Percentiles rank a stretch among this genome's conserved stretches.
These are phyloP conservation scores for Anthopleura xanthogrammica DNA, from an alignment of 92 coral and sea anemone species.

Conservation along the genomic window DNA sequence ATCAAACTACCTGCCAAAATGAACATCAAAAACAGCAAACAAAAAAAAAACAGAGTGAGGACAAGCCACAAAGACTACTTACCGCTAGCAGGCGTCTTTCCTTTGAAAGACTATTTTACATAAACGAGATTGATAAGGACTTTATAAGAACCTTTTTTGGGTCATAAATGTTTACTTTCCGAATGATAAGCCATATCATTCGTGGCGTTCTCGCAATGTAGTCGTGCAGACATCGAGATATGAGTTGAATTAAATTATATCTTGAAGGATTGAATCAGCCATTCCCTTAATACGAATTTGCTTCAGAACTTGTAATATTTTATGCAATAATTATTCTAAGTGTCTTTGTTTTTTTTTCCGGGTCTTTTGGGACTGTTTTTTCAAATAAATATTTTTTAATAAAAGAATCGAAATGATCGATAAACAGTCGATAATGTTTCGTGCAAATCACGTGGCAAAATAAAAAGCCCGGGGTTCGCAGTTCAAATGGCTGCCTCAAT, in stretches of 20 bases:
- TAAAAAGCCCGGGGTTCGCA: constrained; percentile 50
- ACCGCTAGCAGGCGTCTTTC: neutral
- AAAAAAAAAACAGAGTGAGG: neutral
- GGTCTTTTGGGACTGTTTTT: neutral
- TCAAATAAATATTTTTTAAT: neutral
- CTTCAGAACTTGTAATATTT: neutral
- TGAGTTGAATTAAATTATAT: neutral
- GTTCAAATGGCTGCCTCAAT: constrained; percentile 21
- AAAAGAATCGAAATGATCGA: constrained; percentile 17
- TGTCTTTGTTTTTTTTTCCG: neutral
- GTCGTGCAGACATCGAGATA: neutral
- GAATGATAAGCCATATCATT: neutral
- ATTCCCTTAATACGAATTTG: neutral
- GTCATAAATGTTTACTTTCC: neutral
- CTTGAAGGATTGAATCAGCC: neutral
- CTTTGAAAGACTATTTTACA: neutral
- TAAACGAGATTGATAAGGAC: neutral
- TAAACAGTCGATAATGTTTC: constrained; percentile 14
- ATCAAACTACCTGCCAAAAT: neutral
- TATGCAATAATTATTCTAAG: neutral
- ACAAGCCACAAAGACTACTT: neutral
- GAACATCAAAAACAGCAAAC: neutral
- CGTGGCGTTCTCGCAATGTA: neutral
- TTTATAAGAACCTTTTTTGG: neutral
- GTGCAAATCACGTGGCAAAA: constrained; percentile 71